These are phyloP conservation scores for Ascidia mentula DNA, from an alignment of 23 tunicate genomes.

Conservation along the genomic window DNA sequence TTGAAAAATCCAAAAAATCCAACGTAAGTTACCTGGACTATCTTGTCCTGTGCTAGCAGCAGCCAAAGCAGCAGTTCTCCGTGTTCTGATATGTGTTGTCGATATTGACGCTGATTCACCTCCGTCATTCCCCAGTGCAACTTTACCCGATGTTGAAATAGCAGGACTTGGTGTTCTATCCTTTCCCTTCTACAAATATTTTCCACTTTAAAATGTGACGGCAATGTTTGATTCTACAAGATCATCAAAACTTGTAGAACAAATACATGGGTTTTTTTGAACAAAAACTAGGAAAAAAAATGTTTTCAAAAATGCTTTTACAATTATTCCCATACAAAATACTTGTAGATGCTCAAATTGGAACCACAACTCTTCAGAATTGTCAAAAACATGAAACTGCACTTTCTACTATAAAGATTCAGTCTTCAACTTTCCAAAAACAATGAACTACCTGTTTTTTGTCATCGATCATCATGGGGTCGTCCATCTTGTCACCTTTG, in stretches of 20 bases:
- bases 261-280: no score
- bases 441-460: slow-evolving; percentile 7
- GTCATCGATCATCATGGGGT: not conserved
- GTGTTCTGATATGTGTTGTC: slow-evolving; percentile 44
- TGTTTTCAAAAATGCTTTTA: no score
- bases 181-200: slow-evolving; percentile 20
- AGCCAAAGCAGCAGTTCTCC: slow-evolving; percentile 72
- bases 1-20: no score
- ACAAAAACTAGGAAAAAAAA: no score
- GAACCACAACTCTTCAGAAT: no score
- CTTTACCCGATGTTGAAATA: not conserved
- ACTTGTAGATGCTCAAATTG: no score
- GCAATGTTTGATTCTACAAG: no score
- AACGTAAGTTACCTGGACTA: not conserved
- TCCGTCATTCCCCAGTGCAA: not conserved
- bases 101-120: slow-evolving; percentile 1
- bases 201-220: no score
- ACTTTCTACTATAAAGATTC: no score
- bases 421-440: not conserved
- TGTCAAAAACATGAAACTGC: no score
- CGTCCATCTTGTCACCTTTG: slow-evolving; percentile 22
- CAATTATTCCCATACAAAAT: no score
- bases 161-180: slow-evolving; percentile 29
- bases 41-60: slow-evolving; percentile 38
- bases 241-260: no score